Evolutionary conservation across 2,113 vertebrate genomes (phyloP).

Genomic region (Melanerpes aurifrons): DNA sequence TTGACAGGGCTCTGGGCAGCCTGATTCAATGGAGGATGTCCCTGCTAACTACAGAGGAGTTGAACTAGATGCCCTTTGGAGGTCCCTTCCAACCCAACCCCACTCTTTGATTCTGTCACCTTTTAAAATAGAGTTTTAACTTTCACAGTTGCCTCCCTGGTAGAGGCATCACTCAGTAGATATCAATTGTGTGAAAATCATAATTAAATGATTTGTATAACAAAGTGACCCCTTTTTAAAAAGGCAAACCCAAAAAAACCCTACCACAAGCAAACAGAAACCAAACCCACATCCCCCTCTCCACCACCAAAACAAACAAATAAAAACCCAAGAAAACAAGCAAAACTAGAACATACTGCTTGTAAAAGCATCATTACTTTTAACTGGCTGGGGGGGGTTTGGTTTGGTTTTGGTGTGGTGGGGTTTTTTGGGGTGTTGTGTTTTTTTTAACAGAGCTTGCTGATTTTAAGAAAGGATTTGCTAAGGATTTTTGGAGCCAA

Average conservation of each 20-base stretch:
- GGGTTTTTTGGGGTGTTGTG: too few relatives aligned
- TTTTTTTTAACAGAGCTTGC: neutral
- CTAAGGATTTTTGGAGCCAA: neutral
- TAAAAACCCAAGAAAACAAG: neutral
- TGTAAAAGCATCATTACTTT: neutral
- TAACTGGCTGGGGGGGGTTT: neutral
- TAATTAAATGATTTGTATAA: neutral
- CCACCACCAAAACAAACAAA: neutral
- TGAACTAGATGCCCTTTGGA: too few relatives aligned
- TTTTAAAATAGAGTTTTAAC: neutral
- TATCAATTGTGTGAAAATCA: neutral
- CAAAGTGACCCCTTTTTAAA: neutral
- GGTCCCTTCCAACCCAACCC: too few relatives aligned
- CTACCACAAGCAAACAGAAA: too few relatives aligned
- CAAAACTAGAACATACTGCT: neutral
- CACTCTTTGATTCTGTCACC: neutral
- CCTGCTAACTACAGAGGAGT: too few relatives aligned
- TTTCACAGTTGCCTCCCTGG: neutral
- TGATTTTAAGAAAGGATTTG: neutral
- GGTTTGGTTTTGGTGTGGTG: too few relatives aligned
- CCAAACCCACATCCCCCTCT: too few relatives aligned
- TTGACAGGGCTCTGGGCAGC: too few relatives aligned
- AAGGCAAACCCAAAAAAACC: too few relatives aligned
- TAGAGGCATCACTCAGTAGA: neutral
- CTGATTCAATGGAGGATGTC: too few relatives aligned